These are phyloP conservation scores for Julus scandinavius DNA, from an alignment of 2,888 invertebrate genomes.

Conservation along the genomic window DNA sequence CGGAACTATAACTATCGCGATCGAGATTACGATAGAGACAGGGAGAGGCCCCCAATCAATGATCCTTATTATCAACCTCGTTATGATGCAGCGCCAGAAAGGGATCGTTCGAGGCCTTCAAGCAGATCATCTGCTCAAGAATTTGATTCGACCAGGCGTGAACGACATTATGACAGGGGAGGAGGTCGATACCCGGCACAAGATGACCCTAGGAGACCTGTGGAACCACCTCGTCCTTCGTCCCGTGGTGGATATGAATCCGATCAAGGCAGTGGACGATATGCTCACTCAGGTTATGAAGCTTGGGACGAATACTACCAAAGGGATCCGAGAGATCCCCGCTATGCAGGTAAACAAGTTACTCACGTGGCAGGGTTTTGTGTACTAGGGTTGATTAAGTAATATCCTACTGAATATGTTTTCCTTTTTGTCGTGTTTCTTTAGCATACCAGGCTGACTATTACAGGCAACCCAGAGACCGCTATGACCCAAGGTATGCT, in stretches of 20 bases:
- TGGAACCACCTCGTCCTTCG: constrained; percentile 56
- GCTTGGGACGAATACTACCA: constrained; percentile 54
- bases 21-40: constrained; percentile 59
- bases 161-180: constrained; percentile 51
- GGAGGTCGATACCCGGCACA: constrained; percentile 54
- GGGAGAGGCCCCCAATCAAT: constrained; percentile 60
- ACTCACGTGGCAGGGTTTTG: background rate
- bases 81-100: constrained; percentile 51
- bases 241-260: constrained; percentile 58
- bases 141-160: constrained; percentile 56
- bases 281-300: constrained; percentile 10
- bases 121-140: constrained; percentile 57
- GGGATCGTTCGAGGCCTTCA: constrained; percentile 60
- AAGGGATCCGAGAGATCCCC: constrained; percentile 58
- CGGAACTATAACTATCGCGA: constrained; percentile 1
- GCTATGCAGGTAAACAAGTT: constrained; percentile 48
- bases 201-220: constrained; percentile 27
- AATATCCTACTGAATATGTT: background rate
- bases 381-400: background rate
- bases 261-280: constrained; percentile 55
- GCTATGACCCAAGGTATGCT: constrained; percentile 56
- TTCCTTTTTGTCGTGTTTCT: background rate
- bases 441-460: constrained; percentile 32
- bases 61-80: constrained; percentile 56
- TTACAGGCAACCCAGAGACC: constrained; percentile 51